A percentile compares a stretch with the other conserved stretches of the same genome.
Conservation (phyloP, 1,140 invertebrate species). For the Lepidotrigona ventralis region DNA sequence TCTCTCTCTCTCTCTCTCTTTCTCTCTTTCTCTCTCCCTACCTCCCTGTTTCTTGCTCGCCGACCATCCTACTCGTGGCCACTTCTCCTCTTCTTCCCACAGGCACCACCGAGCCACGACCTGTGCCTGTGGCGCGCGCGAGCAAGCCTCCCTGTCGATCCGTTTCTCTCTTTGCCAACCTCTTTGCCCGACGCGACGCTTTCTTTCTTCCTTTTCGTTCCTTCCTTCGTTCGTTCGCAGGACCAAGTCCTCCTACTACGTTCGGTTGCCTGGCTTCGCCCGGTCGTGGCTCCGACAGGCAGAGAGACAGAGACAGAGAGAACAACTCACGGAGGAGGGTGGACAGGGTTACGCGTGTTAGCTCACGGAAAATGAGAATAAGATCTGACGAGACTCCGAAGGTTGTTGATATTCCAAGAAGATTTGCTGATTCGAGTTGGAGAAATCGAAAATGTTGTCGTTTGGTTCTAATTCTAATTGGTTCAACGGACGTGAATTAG, state of each 20-base stretch:
- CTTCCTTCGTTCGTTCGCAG: neutral
- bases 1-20: constrained; percentile 60
- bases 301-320: no score
- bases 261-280: neutral
- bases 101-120: neutral
- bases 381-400: neutral
- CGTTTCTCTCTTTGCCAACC: constrained; percentile 36
- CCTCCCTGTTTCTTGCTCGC: constrained; percentile 42
- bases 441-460: no score
- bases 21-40: constrained; percentile 35
- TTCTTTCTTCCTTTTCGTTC: neutral
- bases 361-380: neutral
- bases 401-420: neutral
- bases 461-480: no score
- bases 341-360: neutral
- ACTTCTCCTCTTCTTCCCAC: constrained; percentile 35
- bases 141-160: constrained; percentile 29
- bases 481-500: no score
- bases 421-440: neutral
- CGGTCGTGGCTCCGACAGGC: neutral
- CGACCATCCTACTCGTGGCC: constrained; percentile 30
- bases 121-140: constrained; percentile 26
- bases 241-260: constrained; percentile 34
- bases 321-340: neutral
- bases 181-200: neutral